Base-by-base conservation (phyloP, 2,797 vertebrate species). In the Chrosomus eos region DNA sequence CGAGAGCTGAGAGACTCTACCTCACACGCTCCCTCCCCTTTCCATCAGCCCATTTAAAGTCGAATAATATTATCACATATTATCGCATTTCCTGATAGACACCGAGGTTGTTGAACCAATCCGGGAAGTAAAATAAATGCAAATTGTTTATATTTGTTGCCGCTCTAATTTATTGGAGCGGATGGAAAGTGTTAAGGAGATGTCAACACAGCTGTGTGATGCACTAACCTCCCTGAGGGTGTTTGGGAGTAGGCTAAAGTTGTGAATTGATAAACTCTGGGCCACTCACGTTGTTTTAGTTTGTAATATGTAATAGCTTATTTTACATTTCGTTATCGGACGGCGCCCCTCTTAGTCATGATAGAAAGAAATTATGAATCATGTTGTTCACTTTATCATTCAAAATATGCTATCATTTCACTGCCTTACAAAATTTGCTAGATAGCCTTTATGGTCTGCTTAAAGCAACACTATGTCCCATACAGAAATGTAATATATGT, bases 91-190 rank as follows among this genome's bases (percentile, higher is more conserved):
- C 83, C 87, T 81, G 82, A 68, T 72, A 80, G 77, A 83, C 80
- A 83, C 81, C 16, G 70, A 82, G 89, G 87, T 74, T 82, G 84
- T 88, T 89, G 87, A 89, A 88, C 87, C 71, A 18, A 64, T 86
- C 83, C 85, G 81, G 89, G 85, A 89, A 88, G 88, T 88, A 81
- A 79, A 76, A 84, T 64, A 51, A 70, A 87, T 68, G 13, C 53
- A 33, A 66, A 77, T 31, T 75, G 71, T 88, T 88, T 88, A 82
- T 85, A 80, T 89, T 77, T 75, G 67, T 83, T 80, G 85, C 33
- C 71, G 53, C 75, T 75, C 58, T 82, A 74, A 74, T 74, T 75
- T 83, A 66, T 36, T 75, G 43, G 71, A 38, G 71, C 55, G 43
- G 48, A 55, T 76, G 82, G 82, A 76, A 76, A 28, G 73, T 77